A percentile compares a stretch with the other conserved stretches of the same genome.
These are phyloP conservation scores for Ditylenchus weischeri DNA, from an alignment of 2,888 invertebrate species.

Conservation along the genomic window DNA sequence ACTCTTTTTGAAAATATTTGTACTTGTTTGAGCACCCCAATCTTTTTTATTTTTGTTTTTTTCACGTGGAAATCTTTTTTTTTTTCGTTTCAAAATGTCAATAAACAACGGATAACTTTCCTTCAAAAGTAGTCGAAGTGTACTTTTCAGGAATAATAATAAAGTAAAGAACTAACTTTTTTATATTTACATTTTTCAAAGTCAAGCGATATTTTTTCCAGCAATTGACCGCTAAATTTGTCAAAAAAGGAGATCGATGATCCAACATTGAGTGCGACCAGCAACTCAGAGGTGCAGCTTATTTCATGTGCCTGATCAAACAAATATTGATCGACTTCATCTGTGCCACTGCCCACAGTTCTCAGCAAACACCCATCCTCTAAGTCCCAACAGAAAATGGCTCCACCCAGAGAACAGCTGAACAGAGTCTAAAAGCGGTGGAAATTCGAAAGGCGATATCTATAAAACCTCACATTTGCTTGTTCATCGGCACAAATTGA, in stretches of 20 bases:
- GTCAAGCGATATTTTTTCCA: constrained; percentile 23
- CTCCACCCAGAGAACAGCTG: constrained; percentile 47
- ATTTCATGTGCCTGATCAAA: constrained; percentile 25
- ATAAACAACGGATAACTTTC: no score
- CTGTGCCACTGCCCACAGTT: constrained; percentile 11
- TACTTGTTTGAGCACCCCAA: no score
- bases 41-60: no score
- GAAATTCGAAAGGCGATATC: background rate
- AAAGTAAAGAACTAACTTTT: constrained; percentile 9
- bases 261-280: constrained; percentile 31
- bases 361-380: constrained; percentile 26
- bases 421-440: constrained; percentile 23
- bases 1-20: no score
- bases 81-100: no score
- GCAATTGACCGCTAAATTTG: constrained; percentile 28
- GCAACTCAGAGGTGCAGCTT: constrained; percentile 22
- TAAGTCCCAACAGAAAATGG: constrained; percentile 54
- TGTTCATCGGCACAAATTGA: constrained; percentile 34
- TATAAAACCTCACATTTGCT: constrained; percentile 18
- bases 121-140: no score
- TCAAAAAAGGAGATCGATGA: constrained; percentile 35
- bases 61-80: no score
- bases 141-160: no score
- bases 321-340: constrained; percentile 4
- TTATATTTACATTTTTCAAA: background rate